These are phyloP conservation scores for Chroicocephalus ridibundus DNA, from an alignment of 2,113 vertebrate genomes.

Conservation along the genomic window DNA sequence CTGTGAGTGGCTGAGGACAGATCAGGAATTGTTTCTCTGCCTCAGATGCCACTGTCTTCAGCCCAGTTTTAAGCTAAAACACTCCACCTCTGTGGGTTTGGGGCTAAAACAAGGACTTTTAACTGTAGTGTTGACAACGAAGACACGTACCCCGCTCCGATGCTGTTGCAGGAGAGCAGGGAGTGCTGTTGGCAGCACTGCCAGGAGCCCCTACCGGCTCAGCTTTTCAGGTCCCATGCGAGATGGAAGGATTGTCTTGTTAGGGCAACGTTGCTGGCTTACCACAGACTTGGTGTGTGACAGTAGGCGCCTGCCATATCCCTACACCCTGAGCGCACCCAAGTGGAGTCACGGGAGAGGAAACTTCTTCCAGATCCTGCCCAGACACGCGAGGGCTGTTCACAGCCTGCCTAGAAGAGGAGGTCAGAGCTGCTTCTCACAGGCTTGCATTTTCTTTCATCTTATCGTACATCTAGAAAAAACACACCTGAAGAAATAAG, in stretches of 20 bases:
- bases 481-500: neutral
- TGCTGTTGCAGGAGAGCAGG: neutral
- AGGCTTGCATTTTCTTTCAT: neutral
- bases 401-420: neutral
- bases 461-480: neutral
- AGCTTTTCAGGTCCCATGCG: neutral
- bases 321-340: fast-evolving
- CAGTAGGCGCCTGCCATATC: neutral
- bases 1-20: neutral
- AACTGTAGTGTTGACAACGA: neutral
- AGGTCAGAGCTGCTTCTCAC: neutral
- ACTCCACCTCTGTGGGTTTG: neutral
- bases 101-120: neutral
- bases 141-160: fast-evolving
- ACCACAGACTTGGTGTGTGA: too few relatives aligned
- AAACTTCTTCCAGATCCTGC: neutral
- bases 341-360: neutral
- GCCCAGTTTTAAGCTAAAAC: neutral
- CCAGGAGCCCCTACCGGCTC: neutral
- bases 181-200: neutral
- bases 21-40: neutral
- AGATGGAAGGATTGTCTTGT: neutral
- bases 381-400: neutral
- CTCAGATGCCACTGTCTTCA: neutral
- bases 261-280: neutral